A percentile compares a stretch with the other conserved stretches of the same genome.
phyloP scores from a whole-genome alignment of 2,888 invertebrate genomes.

The Hofmannophila pseudospretella region DNA sequence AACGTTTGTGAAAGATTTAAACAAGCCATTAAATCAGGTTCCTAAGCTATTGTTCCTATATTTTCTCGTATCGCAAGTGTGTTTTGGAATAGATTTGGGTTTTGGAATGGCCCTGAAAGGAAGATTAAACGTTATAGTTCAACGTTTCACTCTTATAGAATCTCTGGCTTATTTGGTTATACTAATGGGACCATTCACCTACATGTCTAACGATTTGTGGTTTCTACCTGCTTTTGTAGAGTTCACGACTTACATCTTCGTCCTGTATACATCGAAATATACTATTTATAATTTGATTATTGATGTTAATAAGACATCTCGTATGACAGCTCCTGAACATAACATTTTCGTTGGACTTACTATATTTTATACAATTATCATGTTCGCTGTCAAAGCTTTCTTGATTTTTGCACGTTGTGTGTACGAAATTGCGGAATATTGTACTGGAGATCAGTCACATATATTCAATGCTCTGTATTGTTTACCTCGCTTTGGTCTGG shows the following conservation, averaged over 20 bases:
- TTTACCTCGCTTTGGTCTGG: background rate
- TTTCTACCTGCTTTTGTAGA: constrained; percentile 1
- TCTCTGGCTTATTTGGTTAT: constrained; percentile 1
- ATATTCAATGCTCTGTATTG: too few relatives aligned
- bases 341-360: constrained; percentile 1
- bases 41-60: background rate
- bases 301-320: constrained; percentile 7
- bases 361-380: constrained; percentile 1
- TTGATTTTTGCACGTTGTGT: background rate
- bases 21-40: too few relatives aligned
- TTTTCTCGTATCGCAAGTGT: constrained; percentile 2
- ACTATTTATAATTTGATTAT: constrained; percentile 4
- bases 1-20: too few relatives aligned
- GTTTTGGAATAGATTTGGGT: constrained; percentile 8
- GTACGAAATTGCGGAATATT: background rate
- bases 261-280: constrained; percentile 3
- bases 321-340: constrained; percentile 1
- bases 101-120: background rate
- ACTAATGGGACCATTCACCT: background rate
- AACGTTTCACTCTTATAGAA: background rate
- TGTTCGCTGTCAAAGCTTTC: constrained; percentile 1
- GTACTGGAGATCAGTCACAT: too few relatives aligned
- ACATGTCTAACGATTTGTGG: background rate
- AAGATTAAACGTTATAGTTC: background rate
- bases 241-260: constrained; percentile 2